Conservation (phyloP, 2,113 vertebrate genomes). For the Xiphophorus hellerii region DNA sequence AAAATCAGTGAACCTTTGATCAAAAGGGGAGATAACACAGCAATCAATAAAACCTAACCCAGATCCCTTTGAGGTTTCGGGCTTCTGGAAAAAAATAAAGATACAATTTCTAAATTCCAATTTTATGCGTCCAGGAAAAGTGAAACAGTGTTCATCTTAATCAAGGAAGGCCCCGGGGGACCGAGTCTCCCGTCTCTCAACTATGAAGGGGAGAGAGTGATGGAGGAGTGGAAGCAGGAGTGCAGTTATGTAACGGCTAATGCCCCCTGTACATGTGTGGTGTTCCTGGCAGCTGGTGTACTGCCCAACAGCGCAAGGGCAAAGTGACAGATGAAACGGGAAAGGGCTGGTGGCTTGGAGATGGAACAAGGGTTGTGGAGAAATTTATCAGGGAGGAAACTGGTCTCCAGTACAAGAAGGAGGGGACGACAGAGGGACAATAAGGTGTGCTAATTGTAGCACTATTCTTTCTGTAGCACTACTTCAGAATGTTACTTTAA, state of each 20-base stretch:
- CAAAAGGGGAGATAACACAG: too few species aligned
- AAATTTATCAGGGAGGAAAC: constrained; percentile 9
- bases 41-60: too few species aligned
- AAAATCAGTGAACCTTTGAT: too few species aligned
- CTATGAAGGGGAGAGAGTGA: constrained; percentile 11
- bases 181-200: constrained; percentile 26
- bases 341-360: constrained; percentile 5
- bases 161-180: constrained; percentile 13
- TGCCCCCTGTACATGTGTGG: constrained; percentile 48
- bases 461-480: background rate
- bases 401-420: constrained; percentile 9
- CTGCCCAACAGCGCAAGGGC: constrained; percentile 52
- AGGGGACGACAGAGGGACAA: background rate
- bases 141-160: constrained; percentile 22
- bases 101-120: background rate
- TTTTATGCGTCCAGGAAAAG: constrained; percentile 22
- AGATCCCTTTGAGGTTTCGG: too few species aligned
- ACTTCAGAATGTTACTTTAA: background rate
- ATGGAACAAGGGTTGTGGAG: constrained; percentile 2
- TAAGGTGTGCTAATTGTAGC: background rate
- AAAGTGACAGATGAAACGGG: constrained; percentile 29
- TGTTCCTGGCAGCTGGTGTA: constrained; percentile 64
- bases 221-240: constrained; percentile 13
- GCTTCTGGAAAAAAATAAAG: too few species aligned
- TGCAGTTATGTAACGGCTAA: constrained; percentile 67